phyloP scores from a whole-genome alignment of 64 coral and sea anemone species.

The Montipora capricornis region DNA sequence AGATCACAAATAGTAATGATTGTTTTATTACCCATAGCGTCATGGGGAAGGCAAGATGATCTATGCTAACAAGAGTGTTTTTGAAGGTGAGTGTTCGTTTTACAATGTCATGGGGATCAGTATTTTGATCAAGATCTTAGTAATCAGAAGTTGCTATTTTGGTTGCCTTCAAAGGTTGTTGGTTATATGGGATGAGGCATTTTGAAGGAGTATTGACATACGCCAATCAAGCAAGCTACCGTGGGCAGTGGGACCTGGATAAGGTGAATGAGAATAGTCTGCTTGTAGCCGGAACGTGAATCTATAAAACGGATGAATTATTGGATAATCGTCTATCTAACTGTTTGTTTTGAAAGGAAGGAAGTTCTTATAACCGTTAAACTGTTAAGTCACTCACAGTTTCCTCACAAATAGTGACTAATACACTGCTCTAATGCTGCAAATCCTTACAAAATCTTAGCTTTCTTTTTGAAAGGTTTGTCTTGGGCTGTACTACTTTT shows the following conservation, averaged over 20 bases:
- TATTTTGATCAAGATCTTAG: not conserved
- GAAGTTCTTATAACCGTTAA: too few species aligned
- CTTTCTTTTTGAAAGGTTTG: too few species aligned
- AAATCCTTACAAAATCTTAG: too few species aligned
- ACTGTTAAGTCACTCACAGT: too few species aligned
- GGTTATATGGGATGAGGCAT: slow-evolving; percentile 58
- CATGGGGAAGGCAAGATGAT: slow-evolving; percentile 79
- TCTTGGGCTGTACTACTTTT: too few species aligned
- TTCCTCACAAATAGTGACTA: too few species aligned
- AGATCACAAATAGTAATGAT: too few species aligned
- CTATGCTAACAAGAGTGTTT: slow-evolving; percentile 72
- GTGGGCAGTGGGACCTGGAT: slow-evolving; percentile 59
- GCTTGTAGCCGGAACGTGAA: not conserved
- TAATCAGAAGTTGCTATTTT: not conserved
- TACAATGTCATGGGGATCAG: not conserved
- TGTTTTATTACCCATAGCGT: slow-evolving; percentile 55
- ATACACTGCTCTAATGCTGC: too few species aligned
- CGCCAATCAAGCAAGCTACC: slow-evolving; percentile 53
- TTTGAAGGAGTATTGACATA: slow-evolving; percentile 55
- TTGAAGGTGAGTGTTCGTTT: slow-evolving; percentile 72
- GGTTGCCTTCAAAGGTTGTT: slow-evolving; percentile 29
- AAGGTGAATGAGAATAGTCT: slow-evolving; percentile 14
- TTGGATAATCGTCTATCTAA: too few species aligned
- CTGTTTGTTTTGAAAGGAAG: too few species aligned
- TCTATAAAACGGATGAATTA: not conserved